Evolutionary conservation across 2,888 invertebrate genomes (phyloP).

Genomic region (Brenthis ino): DNA sequence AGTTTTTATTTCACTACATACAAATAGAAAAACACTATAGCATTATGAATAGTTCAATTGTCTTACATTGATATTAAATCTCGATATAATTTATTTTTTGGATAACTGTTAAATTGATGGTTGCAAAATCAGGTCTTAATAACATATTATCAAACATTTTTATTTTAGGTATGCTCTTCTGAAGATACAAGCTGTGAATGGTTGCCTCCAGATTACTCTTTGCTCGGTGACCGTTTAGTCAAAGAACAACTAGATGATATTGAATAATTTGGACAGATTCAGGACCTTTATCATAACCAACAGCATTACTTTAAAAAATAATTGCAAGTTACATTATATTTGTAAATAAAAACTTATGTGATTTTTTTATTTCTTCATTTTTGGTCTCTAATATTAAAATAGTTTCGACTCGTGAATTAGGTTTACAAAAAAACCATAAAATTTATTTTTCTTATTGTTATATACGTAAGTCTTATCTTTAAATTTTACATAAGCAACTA

Average conservation of each 20-base stretch:
- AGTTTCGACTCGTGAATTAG: too few species aligned
- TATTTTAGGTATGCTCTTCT: conserved; percentile 68
- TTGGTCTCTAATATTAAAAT: neutral
- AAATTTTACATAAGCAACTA: too few species aligned
- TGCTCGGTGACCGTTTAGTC: conserved; percentile 60
- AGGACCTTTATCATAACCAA: neutral
- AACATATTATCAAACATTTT: neutral
- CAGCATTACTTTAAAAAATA: neutral
- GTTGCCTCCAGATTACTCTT: conserved; percentile 71
- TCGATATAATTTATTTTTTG: too few species aligned
- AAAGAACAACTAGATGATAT: conserved; percentile 57
- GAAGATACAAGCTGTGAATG: conserved; percentile 79
- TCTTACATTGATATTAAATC: too few species aligned
- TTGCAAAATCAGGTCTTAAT: too few species aligned
- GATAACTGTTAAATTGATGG: too few species aligned
- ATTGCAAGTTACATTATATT: conserved; percentile 39
- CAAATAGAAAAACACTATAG: too few species aligned
- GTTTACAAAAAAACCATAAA: too few species aligned
- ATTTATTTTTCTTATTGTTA: too few species aligned
- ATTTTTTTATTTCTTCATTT: neutral
- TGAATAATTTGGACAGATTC: conserved; percentile 24
- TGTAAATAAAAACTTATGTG: conserved; percentile 15
- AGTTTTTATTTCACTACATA: too few species aligned
- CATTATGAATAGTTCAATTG: too few species aligned
- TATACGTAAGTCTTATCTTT: too few species aligned